Conservation (phyloP, 2,797 vertebrate species). For the Tadarida brasiliensis region DNA sequence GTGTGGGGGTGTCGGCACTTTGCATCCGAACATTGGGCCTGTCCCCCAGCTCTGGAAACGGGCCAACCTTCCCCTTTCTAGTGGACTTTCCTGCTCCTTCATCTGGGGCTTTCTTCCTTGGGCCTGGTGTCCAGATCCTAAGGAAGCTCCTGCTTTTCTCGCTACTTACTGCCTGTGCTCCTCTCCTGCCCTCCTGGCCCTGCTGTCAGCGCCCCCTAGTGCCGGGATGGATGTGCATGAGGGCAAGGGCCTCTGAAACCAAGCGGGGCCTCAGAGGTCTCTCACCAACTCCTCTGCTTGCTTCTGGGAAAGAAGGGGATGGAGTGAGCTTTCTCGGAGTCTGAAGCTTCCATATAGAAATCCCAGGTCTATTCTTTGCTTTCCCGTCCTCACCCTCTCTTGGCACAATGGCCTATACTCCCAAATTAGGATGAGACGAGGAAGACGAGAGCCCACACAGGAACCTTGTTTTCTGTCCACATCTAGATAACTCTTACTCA, state of each 20-base stretch:
- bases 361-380: neutral
- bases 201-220: conserved; percentile 82
- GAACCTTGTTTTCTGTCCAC: neutral
- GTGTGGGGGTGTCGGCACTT: neutral
- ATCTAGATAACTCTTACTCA: neutral
- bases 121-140: conserved; percentile 31
- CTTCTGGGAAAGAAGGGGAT: neutral
- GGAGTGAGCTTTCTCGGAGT: neutral
- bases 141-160: conserved; percentile 65
- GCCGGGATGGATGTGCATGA: conserved; percentile 41
- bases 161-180: neutral
- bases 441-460: neutral
- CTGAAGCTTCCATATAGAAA: neutral
- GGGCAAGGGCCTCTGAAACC: conserved; percentile 19
- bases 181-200: conserved; percentile 67
- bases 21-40: neutral
- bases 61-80: neutral
- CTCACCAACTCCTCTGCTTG: conserved; percentile 12
- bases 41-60: neutral
- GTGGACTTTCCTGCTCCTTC: conserved; percentile 66
- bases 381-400: neutral
- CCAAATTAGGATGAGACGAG: neutral
- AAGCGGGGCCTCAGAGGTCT: neutral
- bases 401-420: neutral
- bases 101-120: conserved; percentile 18